Evolutionary conservation across 1,140 invertebrate genomes (phyloP).

Genomic region (Arctopsyche grandis): DNA sequence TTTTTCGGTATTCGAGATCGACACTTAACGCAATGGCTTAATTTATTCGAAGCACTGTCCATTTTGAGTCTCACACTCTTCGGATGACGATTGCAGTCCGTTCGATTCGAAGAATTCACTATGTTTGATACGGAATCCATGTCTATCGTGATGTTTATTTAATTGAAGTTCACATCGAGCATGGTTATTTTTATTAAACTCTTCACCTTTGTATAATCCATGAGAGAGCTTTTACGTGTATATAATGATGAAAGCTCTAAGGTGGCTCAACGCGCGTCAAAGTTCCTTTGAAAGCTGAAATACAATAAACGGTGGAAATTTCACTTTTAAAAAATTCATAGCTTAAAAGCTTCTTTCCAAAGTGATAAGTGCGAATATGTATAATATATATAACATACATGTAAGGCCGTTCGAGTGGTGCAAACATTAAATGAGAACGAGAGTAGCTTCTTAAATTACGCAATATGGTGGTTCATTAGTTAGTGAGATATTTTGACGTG

Average conservation of each 20-base stretch:
- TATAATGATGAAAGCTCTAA: background rate
- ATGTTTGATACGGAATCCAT: background rate
- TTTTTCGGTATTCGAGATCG: background rate
- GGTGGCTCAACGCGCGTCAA: too few relatives aligned
- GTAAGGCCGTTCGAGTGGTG: too few relatives aligned
- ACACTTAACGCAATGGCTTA: background rate
- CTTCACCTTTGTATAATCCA: background rate
- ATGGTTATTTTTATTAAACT: background rate
- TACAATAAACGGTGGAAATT: too few relatives aligned
- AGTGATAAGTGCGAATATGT: too few relatives aligned
- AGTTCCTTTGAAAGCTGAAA: too few relatives aligned
- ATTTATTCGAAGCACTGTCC: background rate
- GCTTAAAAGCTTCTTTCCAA: too few relatives aligned
- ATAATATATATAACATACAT: too few relatives aligned
- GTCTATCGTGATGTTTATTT: background rate
- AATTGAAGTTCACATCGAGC: background rate
- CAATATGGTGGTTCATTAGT: too few relatives aligned
- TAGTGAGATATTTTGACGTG: too few relatives aligned
- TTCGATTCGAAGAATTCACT: conserved; percentile 29
- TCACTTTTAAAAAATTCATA: too few relatives aligned
- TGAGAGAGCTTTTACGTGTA: background rate
- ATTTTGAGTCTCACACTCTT: conserved; percentile 50
- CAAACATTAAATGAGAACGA: too few relatives aligned
- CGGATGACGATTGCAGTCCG: conserved; percentile 41
- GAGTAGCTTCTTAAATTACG: too few relatives aligned